Evolutionary conservation across 2,888 invertebrate genomes (phyloP), one percentile per base, ranked within the genome.

Genomic region (Oxyteleia sp.): DNA sequence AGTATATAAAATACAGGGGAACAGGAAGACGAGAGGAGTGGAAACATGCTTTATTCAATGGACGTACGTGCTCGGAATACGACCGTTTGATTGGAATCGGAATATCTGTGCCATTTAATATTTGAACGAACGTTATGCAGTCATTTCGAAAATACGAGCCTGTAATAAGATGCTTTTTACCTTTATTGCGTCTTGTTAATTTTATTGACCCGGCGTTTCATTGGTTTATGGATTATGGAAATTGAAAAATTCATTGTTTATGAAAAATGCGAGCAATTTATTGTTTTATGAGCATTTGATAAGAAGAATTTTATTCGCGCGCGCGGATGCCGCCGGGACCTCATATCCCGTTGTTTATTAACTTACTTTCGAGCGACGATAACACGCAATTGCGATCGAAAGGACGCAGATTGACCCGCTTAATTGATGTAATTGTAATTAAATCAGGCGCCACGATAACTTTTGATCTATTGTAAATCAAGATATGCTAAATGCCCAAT

Each of bases 91-190:
- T 71, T 74, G 69, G 35, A 79, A 78, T 75, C 45, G 64, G 64
- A 78, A 82, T 82, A 82, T 82, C 66, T 64, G 16, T 66, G 76
- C 61, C 59, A 63, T 69, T 76, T 78, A 76, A 82, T 82, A 71
- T 82, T 82, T 68, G 82, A 74, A 72, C 53, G 82, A 74, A 72
- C 53, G 72, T 72, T 71, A 61, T 53, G 64, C 51, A 79, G 69
- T 79, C 43, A 51, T 74, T 72, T 61, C 49, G 61, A 23, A 69
- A 78, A 74, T 72, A 78, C 71, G 63, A 71, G 8, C 63, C 16
- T 51, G 69, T 69, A 68, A 75, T 68, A 57, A 61, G 68, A 55
- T 45, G 53, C 20, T 43, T 59, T 49, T 74, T 49, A 32, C 61
- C 38, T 72, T 53, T 43, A 53, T 63, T 13, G 18, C 47, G 26